Evolutionary conservation across 2,888 invertebrate species (phyloP), one percentile per base, ranked within the genome.

Genomic region (Lasioglossum malachurum): DNA sequence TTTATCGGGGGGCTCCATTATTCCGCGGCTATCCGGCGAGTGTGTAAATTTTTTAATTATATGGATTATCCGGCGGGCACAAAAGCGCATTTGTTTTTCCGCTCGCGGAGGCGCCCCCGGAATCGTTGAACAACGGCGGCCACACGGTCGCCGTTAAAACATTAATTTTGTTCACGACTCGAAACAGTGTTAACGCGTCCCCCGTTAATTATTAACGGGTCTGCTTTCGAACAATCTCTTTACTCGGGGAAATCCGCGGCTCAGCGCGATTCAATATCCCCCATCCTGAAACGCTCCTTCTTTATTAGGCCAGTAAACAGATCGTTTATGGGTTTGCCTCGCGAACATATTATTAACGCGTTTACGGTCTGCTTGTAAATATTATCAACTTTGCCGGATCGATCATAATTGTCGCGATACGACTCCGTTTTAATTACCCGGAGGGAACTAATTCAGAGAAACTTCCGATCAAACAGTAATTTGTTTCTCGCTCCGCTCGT

Each of bases 141-240:
- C 49, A 8, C 75, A 49, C 14, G 23, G 27, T 19, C 27, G 49
- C 69, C 60, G 73, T 80, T 85, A 76, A 83, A 80, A 84, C 80
- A 78, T 84, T 84, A 86, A 86, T 86, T 80, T 86, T 41, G 80
- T 75, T 74, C 76, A 35, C 84, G 84, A 85, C 53, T 71, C 71
- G 73, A 67, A 86, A 84, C 84, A 78, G 77, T 76, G 60, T 49
- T 78, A 84, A 80, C 77, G 75, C 74, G 80, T 72, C 60, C 31
- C n/a, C 35, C 80, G 78, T 84, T 84, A 60, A 84, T 84, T 86
- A 86, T 86, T 86, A 84, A 84, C 84, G 80, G 44, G 44, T 19
- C n/a, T 38, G 71, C 69, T 77, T 57, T 80, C 80, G 69, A 76
- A 84, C 85, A 69, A 80, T 69, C 76, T 72, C 75, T 73, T 73